Evolutionary conservation across 2,797 vertebrate genomes (phyloP), one percentile per base, ranked within the genome.

Genomic region (Echeneis naucrates): DNA sequence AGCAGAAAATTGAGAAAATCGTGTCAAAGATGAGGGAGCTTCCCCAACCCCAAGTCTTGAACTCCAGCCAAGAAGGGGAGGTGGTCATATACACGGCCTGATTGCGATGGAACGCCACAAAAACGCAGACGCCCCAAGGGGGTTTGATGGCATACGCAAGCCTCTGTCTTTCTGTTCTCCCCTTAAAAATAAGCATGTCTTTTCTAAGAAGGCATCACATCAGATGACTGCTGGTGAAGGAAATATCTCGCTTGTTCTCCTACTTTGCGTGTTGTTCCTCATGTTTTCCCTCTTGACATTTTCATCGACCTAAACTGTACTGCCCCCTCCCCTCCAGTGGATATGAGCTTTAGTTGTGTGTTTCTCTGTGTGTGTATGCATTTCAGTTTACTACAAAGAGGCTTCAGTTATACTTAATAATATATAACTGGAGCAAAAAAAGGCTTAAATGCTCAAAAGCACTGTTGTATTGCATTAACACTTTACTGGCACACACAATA

Each of bases 1-100:
- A 78, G 85, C 84, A 90, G 83, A 89, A 88, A 87, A 89, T 90
- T 83, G 76, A 27, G 77, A 88, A 90, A 88, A 84, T 82, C 57
- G 48, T 72, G 84, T 87, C 83, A 86, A 85, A 88, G 72, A 81
- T 57, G 53, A 73, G 69, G 54, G 84, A 71, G 77, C 82, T 77
- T 85, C 80, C 81, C 81, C 80, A 81, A 88, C 78, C 83, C 72
- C 82, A 82, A 66, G 61, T 88, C 75, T 80, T 82, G 85, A 83
- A 83, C 88, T 80, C 70, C 77, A 76, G 77, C 68, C 2, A 70
- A 69, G 57, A 27, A 21, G 35, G 61, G 45, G 66, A 71, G 71
- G 82, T 38, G 42, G 87, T 67, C 80, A 78, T 35, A 81, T 69
- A 77, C 51, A 42, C 58, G 68, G 87, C 76, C 75, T 13, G 72